Base-by-base conservation (phyloP, 2,797 vertebrate species). In the Toxotes lorentzi region DNA sequence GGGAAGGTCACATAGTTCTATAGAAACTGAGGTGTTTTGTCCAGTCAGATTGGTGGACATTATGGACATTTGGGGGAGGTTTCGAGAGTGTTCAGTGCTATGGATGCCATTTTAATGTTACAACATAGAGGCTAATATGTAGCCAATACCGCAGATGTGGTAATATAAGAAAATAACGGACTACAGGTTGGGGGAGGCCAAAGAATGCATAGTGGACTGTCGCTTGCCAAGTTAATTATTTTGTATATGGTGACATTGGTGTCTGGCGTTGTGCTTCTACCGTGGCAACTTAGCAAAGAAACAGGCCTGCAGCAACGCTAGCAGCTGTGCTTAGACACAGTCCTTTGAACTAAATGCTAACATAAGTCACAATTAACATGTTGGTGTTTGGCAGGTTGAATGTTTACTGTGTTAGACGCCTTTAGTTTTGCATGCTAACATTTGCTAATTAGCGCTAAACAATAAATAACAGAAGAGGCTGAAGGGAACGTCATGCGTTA, bases 1-100 rank as follows among this genome's bases (percentile, higher is more conserved):
- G 13, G 63, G 54, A 70, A 82, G 60, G 47, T 81, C 50, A 78
- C 60, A 54, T 80, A 45, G 34, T 59, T 81, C 47, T 69, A 43
- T 67, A 77, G 27, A 74, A 84, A 82, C 56, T 48, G 27, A 68
- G 34, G 63, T 40, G 50, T 68, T 67, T 79, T 62, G 27, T 71
- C 51, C 27, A 63, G 35, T 47, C 65, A 77, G 14, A 75, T 64
- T n/a, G n/a, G n/a, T n/a, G n/a, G n/a, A n/a, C n/a, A n/a, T n/a
- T n/a, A n/a, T n/a, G n/a, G n/a, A n/a, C n/a, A n/a, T n/a, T n/a
- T n/a, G 9, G 8, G 35, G 35, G 35, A 7, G 47, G 35, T 60
- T 60, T 59, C 66, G 38, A 58, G 40, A 61, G 45, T 57, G 53
- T 68, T 21, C 19, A 16, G 32, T 32, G n/a, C 19, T 38, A 21